Evolutionary conservation across 53 echinoderm and acorn worm genomes (phyloP).

Genomic region (Temnopleurus reevesii): DNA sequence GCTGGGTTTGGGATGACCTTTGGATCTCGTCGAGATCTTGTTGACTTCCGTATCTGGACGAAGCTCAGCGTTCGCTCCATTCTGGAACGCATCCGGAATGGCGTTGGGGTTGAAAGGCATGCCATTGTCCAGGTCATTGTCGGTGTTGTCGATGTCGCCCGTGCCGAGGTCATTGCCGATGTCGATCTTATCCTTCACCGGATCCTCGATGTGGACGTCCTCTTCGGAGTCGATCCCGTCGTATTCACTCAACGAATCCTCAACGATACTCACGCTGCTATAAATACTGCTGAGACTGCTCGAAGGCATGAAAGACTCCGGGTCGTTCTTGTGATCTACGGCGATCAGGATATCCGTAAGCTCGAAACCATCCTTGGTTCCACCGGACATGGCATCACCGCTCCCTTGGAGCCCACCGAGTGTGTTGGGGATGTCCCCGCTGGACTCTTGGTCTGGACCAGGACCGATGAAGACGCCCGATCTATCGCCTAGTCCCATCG

Average conservation of each 20-base stretch:
- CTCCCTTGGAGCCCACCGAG: slow-evolving; percentile 32
- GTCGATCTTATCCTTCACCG: not conserved
- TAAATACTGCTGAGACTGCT: not conserved
- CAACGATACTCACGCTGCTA: slow-evolving; percentile 32
- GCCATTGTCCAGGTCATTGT: not conserved
- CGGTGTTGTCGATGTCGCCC: not conserved
- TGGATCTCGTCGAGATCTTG: not conserved
- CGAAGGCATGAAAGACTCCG: slow-evolving; percentile 23
- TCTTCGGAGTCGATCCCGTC: slow-evolving; percentile 2
- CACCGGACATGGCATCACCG: not conserved
- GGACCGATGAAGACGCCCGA: slow-evolving; percentile 42
- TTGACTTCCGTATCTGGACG: slow-evolving; percentile 45
- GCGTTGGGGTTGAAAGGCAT: slow-evolving; percentile 4
- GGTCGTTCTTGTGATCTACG: not conserved
- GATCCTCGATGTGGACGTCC: slow-evolving; percentile 12
- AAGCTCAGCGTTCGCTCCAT: slow-evolving; percentile 40
- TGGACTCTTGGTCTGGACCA: slow-evolving; percentile 36
- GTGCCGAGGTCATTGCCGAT: slow-evolving; percentile 37
- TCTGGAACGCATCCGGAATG: slow-evolving; percentile 53
- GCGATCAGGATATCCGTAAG: slow-evolving; percentile 44
- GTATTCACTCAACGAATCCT: slow-evolving; percentile 34
- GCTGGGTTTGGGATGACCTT: not conserved
- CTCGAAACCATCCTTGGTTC: not conserved
- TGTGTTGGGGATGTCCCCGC: slow-evolving; percentile 19
- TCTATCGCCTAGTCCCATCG: slow-evolving; percentile 9